Evolutionary conservation across 64 coral and sea anemone genomes (phyloP).

Genomic region (Dendrophyllia cribrosa): DNA sequence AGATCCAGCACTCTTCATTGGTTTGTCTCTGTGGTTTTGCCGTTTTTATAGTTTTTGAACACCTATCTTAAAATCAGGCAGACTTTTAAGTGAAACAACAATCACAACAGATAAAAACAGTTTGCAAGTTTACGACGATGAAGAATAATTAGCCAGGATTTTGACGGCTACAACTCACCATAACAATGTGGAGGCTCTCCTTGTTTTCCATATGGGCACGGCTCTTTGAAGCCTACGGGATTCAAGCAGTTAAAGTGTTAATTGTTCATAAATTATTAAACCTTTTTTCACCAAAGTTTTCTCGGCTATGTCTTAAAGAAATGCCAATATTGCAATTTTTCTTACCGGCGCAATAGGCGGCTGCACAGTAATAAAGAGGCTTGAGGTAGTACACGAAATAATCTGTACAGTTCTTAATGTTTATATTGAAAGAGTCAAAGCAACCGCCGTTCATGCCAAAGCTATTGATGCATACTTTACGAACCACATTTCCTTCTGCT

Average conservation of each 20-base stretch:
- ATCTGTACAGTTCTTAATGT: conserved; percentile 20
- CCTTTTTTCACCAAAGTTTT: too few species aligned
- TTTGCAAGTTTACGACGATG: too few species aligned
- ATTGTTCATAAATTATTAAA: neutral
- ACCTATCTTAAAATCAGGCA: too few species aligned
- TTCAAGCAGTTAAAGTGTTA: neutral
- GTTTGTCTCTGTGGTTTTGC: too few species aligned
- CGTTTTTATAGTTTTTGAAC: too few species aligned
- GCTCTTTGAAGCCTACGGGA: neutral
- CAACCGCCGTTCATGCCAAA: conserved; percentile 5
- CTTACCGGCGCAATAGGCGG: conserved; percentile 70
- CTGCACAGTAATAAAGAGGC: neutral
- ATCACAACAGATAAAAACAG: too few species aligned
- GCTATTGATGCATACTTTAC: neutral
- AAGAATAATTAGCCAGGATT: too few species aligned
- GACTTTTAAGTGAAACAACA: too few species aligned
- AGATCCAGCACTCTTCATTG: too few species aligned
- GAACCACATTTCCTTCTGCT: neutral
- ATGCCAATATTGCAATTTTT: neutral
- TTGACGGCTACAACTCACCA: too few species aligned
- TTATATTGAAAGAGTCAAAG: neutral
- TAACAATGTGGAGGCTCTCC: neutral
- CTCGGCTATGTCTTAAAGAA: neutral
- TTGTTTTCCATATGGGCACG: neutral
- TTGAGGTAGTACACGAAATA: conserved; percentile 53